Conservation (phyloP, 2,113 vertebrate species). For the Ammodytes dubius region DNA sequence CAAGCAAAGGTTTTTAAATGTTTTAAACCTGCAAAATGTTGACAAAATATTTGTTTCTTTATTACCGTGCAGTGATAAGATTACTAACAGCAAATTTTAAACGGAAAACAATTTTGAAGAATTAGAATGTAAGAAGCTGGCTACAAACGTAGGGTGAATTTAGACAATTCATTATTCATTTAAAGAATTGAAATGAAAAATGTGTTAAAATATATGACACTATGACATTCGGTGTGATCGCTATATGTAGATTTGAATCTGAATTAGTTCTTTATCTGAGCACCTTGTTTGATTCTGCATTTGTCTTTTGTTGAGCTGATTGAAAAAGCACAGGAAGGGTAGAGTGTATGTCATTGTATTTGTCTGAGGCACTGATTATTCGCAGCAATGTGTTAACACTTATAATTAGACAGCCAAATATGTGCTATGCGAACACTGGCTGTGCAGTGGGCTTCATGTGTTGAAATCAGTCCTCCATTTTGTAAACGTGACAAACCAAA, state of each 20-base stretch:
- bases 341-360: conserved; percentile 24
- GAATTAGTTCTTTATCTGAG: neutral
- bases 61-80: neutral
- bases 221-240: neutral
- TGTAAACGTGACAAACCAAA: neutral
- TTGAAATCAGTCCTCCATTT: conserved; percentile 1
- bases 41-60: neutral
- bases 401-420: conserved; percentile 30
- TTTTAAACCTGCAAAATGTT: conserved; percentile 1
- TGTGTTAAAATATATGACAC: neutral
- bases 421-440: conserved; percentile 11
- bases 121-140: neutral
- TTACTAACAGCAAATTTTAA: neutral
- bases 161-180: neutral
- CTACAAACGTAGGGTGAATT: neutral
- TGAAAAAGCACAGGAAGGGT: neutral
- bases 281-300: neutral
- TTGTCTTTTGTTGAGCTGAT: neutral
- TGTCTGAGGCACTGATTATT: conserved; percentile 17
- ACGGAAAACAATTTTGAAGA: conserved; percentile 4
- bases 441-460: neutral
- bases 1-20: conserved; percentile 2
- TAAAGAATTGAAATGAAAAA: neutral
- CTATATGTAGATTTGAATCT: neutral
- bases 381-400: conserved; percentile 23